A percentile compares a stretch with the other conserved stretches of the same genome.
These are phyloP conservation scores for Gallinago nigripennis DNA, from an alignment of 2,797 vertebrate genomes.

Conservation along the genomic window DNA sequence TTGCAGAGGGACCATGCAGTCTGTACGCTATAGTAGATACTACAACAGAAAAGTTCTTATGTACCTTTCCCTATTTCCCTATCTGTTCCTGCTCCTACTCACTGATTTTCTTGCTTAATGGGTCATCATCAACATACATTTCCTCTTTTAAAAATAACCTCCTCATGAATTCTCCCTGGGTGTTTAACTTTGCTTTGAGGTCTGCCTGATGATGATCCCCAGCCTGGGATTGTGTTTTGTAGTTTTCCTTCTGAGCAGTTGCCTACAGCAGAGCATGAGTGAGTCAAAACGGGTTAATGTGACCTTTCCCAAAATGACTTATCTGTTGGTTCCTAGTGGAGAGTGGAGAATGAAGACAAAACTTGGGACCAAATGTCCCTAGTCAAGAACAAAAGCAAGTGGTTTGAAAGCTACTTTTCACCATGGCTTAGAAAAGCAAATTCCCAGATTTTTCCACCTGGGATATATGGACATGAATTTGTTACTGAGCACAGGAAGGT, in stretches of 20 bases:
- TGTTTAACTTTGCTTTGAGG: background rate
- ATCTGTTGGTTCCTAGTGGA: background rate
- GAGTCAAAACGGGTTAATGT: background rate
- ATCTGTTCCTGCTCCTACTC: background rate
- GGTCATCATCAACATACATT: background rate
- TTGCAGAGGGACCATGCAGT: background rate
- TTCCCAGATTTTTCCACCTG: background rate
- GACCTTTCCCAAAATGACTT: background rate
- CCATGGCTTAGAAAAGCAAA: background rate
- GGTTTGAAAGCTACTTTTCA: background rate
- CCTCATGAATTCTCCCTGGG: background rate
- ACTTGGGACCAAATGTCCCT: background rate
- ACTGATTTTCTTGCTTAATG: background rate
- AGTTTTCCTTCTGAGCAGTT: background rate
- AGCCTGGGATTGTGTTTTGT: background rate
- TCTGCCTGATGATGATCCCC: background rate
- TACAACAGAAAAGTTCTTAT: background rate
- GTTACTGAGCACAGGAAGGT: background rate
- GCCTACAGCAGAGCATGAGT: background rate
- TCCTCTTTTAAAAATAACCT: background rate
- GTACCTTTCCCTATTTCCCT: background rate
- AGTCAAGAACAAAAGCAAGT: background rate
- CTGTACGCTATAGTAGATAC: background rate
- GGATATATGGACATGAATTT: background rate
- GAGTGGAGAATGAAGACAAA: background rate